phyloP scores from a whole-genome alignment of 2,888 invertebrate genomes.

The Liposcelis brunnea region DNA sequence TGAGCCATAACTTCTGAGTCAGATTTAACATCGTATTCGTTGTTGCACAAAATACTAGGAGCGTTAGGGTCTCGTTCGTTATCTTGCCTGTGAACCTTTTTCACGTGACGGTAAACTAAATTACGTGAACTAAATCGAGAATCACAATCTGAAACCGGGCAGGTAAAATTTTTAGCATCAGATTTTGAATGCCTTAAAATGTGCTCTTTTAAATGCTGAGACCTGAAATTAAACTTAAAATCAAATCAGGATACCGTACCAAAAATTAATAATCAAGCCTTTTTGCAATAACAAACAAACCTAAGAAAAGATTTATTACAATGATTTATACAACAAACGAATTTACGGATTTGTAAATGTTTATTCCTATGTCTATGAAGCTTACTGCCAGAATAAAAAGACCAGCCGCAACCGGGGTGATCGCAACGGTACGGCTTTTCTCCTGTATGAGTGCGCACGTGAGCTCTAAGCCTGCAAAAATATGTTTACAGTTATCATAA shows the following conservation, averaged over 20 bases:
- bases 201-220: background rate
- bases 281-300: background rate
- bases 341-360: background rate
- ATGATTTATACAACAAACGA: background rate
- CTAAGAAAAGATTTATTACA: conserved; percentile 6
- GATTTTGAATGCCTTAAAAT: background rate
- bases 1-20: too few relatives aligned
- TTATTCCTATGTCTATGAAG: conserved; percentile 2
- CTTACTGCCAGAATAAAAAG: background rate
- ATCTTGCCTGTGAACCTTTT: background rate
- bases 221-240: background rate
- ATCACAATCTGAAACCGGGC: background rate
- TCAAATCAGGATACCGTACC: too few relatives aligned
- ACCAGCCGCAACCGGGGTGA: background rate
- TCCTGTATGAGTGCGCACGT: background rate
- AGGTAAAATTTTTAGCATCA: background rate
- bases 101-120: background rate
- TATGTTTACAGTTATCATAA: too few relatives aligned
- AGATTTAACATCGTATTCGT: too few relatives aligned
- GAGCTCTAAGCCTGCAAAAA: background rate
- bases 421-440: background rate
- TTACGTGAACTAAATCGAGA: background rate
- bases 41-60: too few relatives aligned
- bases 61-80: background rate
- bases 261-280: too few relatives aligned